phyloP scores from a whole-genome alignment of 2,797 vertebrate species.

The Halcyon badia region DNA sequence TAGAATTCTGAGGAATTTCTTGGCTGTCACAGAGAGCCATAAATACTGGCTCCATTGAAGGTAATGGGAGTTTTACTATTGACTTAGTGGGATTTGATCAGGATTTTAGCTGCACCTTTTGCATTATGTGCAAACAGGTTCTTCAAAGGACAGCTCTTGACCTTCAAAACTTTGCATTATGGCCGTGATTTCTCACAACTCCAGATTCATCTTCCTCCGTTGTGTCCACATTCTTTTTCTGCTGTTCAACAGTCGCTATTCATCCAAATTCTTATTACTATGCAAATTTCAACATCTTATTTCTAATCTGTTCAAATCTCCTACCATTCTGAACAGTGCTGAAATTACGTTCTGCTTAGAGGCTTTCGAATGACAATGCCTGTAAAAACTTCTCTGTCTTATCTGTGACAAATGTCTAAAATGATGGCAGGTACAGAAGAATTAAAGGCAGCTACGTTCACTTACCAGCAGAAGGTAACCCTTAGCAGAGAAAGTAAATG shows the following conservation, averaged over 20 bases:
- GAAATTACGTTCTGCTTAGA: conserved; percentile 52
- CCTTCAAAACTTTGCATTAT: conserved; percentile 14
- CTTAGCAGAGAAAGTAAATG: neutral
- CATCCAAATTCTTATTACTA: conserved; percentile 64
- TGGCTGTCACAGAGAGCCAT: neutral
- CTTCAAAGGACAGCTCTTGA: neutral
- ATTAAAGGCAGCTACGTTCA: neutral
- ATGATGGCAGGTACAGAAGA: neutral
- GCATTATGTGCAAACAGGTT: neutral
- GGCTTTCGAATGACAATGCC: conserved; percentile 13
- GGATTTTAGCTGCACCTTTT: neutral
- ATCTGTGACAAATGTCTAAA: conserved; percentile 35
- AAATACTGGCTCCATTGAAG: neutral
- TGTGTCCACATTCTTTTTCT: neutral
- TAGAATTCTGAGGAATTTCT: neutral
- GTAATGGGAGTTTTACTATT: neutral
- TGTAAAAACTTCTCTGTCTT: conserved; percentile 27
- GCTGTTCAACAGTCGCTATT: conserved; percentile 24
- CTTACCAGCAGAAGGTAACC: neutral
- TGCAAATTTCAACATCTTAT: conserved; percentile 71
- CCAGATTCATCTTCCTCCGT: conserved; percentile 1
- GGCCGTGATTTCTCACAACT: conserved; percentile 20
- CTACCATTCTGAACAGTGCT: conserved; percentile 5
- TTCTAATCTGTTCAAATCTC: conserved; percentile 68
- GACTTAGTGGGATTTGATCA: neutral